Base-by-base conservation (phyloP, 1,140 invertebrate species). In the Pteromalus puparum region DNA sequence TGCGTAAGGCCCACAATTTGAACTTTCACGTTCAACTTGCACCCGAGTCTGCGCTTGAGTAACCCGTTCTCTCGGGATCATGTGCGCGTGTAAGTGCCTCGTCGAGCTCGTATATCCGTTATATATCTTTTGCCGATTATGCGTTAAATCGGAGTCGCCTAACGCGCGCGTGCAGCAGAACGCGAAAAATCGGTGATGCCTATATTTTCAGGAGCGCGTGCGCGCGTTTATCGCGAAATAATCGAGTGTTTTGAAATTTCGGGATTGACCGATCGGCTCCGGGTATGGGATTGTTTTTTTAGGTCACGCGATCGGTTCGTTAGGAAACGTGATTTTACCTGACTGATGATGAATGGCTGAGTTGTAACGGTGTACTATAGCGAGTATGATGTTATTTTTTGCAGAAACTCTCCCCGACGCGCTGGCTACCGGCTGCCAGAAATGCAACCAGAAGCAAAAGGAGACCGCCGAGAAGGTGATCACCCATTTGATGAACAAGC, bases 371-470 rank as follows among this genome's bases (percentile, higher is more conserved):
- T n/a, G 3, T 21, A 30, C n/a, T 70, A 1, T 70, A 70, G 2
- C 21, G 5, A 74, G 15, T n/a, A 42, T 26, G 42, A 81, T 75
- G 82, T 76, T 73, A 82, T 72, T 78, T 82, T 80, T 89, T 88
- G 34, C 83, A 93, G 93, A 91, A 87, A 91, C 89, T 18, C 85
- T 94, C 21, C 93, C 93, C 0, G 92, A 93, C 65, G 91, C 92
- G 61, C 84, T 93, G 78, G 79, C 86, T 28, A 91, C 89, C 7
- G 89, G 84, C 6, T 94, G 93, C 79, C 87, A 75, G 21, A 92
- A 92, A 79, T 94, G 93, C 76, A 92, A 90, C 48, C 89, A 90
- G 6, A 93, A 92, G 26, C 92, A 93, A 78, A 93, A 92, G 84
- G 13, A 21, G 0, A 89, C 86, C 0, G 90, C 92, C 5, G 90